Conservation (phyloP, 2,888 invertebrate genomes). For the Hololepta plana region DNA sequence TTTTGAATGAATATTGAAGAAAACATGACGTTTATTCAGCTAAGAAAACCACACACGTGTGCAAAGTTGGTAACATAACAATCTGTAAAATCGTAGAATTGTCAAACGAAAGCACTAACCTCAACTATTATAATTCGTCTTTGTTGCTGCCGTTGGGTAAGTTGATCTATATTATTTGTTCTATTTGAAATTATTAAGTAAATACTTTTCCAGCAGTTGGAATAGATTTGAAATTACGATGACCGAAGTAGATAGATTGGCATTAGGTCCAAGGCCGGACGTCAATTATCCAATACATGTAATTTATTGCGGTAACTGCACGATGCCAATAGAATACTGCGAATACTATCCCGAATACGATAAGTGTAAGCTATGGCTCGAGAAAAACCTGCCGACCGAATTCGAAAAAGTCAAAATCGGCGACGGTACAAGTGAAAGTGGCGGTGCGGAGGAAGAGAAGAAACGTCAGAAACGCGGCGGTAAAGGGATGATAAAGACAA, state of each 20-base stretch:
- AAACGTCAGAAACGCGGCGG: conserved; percentile 94
- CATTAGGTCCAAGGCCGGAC: conserved; percentile 33
- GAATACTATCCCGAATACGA: conserved; percentile 97
- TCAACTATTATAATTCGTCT: too few relatives aligned
- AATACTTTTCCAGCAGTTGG: too few relatives aligned
- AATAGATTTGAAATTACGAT: too few relatives aligned
- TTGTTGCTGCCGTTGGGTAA: too few relatives aligned
- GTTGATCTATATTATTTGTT: too few relatives aligned
- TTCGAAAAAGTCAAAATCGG: conserved; percentile 75
- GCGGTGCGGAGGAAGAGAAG: conserved; percentile 76
- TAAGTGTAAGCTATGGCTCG: conserved; percentile 93
- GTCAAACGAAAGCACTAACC: too few relatives aligned
- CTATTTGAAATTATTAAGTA: too few relatives aligned
- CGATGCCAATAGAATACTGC: conserved; percentile 95
- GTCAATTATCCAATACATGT: conserved; percentile 68
- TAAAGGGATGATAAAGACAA: conserved; percentile 87
- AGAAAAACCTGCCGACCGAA: conserved; percentile 82
- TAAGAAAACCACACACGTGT: too few relatives aligned
- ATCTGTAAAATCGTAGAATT: too few relatives aligned
- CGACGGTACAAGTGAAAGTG: conserved; percentile 45
- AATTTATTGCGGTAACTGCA: conserved; percentile 84
- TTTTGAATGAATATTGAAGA: too few relatives aligned
- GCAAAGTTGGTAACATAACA: too few relatives aligned
- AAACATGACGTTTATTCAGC: too few relatives aligned
- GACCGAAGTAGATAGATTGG: conserved; percentile 44